A percentile compares a stretch with the other conserved stretches of the same genome.
Evolutionary conservation across 2,113 vertebrate species (phyloP).

Genomic region (Grus americana): DNA sequence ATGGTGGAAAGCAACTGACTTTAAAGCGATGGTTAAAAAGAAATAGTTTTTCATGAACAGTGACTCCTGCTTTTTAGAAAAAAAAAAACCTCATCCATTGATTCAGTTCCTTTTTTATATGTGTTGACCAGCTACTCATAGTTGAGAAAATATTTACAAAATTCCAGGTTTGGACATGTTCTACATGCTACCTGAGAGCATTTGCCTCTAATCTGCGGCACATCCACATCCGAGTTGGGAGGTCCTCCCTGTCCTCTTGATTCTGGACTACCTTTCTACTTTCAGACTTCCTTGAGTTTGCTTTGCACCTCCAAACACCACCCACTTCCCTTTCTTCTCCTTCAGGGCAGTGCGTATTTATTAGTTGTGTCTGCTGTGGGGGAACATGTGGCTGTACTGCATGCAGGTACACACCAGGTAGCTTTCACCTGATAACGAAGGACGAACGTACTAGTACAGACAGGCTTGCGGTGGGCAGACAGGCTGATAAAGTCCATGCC

Average conservation of each 20-base stretch:
- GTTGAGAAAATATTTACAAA: neutral
- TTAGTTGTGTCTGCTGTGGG: neutral
- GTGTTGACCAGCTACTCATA: neutral
- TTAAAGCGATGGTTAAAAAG: neutral
- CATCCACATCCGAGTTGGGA: neutral
- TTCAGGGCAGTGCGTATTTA: neutral
- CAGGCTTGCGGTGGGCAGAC: neutral
- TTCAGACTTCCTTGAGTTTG: neutral
- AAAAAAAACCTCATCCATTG: neutral
- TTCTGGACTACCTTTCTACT: neutral
- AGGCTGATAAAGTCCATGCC: neutral
- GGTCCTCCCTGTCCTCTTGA: neutral
- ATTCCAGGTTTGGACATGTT: neutral
- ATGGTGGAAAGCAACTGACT: neutral
- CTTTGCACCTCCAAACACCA: neutral
- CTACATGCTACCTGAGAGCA: neutral
- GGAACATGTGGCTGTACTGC: neutral
- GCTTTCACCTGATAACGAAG: neutral
- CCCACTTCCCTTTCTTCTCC: neutral
- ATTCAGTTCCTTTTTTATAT: neutral
- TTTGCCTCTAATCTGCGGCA: neutral
- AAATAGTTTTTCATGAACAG: neutral
- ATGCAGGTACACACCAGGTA: neutral
- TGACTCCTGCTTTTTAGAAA: neutral
- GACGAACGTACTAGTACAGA: accelerated